phyloP scores from a whole-genome alignment of 2,113 vertebrate genomes.

The Zosterops lateralis region DNA sequence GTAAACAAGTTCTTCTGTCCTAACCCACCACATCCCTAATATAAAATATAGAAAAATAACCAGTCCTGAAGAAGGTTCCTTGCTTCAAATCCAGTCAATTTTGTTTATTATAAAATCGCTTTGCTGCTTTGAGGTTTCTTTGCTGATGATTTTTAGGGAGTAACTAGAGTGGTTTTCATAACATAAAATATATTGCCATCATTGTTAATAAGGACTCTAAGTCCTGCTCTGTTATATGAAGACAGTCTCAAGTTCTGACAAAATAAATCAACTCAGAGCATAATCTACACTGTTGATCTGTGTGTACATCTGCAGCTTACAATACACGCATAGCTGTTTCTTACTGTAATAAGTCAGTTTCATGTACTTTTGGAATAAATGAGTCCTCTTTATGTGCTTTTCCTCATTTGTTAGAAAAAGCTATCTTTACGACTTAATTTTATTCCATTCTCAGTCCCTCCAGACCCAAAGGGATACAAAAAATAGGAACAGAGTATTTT shows the following conservation, averaged over 20 bases:
- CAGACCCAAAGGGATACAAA: background rate
- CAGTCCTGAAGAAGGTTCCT: background rate
- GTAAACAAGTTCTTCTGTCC: background rate
- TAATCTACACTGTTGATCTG: fast-evolving
- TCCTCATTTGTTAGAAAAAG: background rate
- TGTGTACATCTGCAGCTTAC: background rate
- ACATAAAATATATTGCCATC: background rate
- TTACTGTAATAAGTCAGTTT: background rate
- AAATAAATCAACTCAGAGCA: background rate
- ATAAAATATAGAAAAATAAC: background rate
- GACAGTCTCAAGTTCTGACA: background rate
- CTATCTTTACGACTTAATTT: background rate
- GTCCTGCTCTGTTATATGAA: background rate
- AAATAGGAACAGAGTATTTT: background rate
- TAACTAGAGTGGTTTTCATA: background rate
- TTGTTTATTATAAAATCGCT: background rate
- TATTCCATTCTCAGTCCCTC: background rate
- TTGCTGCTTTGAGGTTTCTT: background rate
- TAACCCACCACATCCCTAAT: background rate
- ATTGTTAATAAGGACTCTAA: background rate
- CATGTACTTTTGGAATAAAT: background rate
- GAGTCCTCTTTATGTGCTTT: background rate
- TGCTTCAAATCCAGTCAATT: background rate
- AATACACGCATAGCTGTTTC: background rate
- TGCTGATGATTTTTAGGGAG: background rate